phyloP scores from a whole-genome alignment of 2,888 invertebrate genomes.

The Hartigia nigra region DNA sequence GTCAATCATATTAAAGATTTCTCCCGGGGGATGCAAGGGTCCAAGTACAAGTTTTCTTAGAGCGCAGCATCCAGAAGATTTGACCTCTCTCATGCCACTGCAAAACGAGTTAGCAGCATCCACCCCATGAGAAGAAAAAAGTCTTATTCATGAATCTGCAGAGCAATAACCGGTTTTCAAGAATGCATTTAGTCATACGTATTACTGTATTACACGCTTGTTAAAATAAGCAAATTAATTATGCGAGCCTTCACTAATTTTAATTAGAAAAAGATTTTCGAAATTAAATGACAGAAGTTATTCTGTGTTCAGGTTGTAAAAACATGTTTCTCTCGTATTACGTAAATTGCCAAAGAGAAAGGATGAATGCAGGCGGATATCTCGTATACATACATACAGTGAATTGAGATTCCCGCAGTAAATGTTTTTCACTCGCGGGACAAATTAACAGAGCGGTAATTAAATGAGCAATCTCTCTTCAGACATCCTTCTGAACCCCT shows the following conservation, averaged over 20 bases:
- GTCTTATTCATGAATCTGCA: neutral
- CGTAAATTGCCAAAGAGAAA: neutral
- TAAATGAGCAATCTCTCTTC: slow-evolving; percentile 22
- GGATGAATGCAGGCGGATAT: neutral
- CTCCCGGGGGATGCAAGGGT: neutral
- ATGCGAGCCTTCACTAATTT: too few species aligned
- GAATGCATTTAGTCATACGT: neutral
- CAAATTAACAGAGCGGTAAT: slow-evolving; percentile 29
- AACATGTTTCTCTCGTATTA: neutral
- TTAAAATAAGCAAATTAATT: too few species aligned
- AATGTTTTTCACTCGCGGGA: slow-evolving; percentile 9
- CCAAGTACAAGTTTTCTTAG: slow-evolving; percentile 8
- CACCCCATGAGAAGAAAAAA: neutral
- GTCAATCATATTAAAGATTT: neutral
- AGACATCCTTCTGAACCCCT: slow-evolving; percentile 13
- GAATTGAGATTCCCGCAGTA: neutral
- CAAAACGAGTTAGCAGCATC: slow-evolving; percentile 12
- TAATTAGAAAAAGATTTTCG: neutral
- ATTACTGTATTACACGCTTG: neutral
- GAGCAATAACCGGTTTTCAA: neutral
- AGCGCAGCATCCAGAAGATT: slow-evolving; percentile 23
- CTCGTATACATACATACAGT: neutral
- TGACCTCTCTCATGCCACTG: slow-evolving; percentile 35
- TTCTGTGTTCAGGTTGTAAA: neutral
- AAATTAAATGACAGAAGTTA: neutral